Evolutionary conservation across 2,113 vertebrate species (phyloP), one percentile per base, ranked within the genome.

Genomic region (Alosa alosa): DNA sequence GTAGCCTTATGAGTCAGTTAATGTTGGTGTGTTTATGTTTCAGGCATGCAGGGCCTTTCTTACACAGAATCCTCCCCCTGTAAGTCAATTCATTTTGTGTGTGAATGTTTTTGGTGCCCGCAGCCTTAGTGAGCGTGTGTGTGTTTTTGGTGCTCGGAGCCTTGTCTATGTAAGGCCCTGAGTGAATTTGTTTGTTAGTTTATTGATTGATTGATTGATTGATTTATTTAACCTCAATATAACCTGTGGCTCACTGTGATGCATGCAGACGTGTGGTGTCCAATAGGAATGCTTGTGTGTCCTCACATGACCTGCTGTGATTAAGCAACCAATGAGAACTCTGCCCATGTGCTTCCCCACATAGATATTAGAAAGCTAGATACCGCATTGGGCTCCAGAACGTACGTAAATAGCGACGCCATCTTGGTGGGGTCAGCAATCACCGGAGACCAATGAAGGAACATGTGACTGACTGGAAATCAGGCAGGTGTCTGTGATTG

Each of bases 1-100:
- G 41, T 44, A 44, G 41, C 3, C 55, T 4, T 81, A 17, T 72
- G 81, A 81, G 22, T 64, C 20, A n/a, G 57, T 64, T 25, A 60
- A 46, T 55, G 3, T 78, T 6, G 25, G 47, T 78, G 31, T 55
- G 25, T 78, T 75, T 52, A 22, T 17, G 10, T 1, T 17, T 86
- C 55, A 86, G 85, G 60, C 45, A 3, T 55, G 15, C 72, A 81
- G 55, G 31, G 41, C 31, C 10, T 72, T 72, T 72, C 64, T 72
- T 72, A 36, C 64, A 72, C 64, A 72, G 64, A 72, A 72, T 72
- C 25, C 25, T 72, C 9, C 64, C 64, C 64, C n/a, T 72, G 64
- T 72, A 72, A 72, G 64, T 25, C 64, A 36, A 31, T 72, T 72
- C 25, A 72, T 25, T 36, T 25, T 36, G n/a, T 36, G 25, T 72